phyloP scores from a whole-genome alignment of 35 echinoderm and acorn worm genomes.

The Patiria miniata region DNA sequence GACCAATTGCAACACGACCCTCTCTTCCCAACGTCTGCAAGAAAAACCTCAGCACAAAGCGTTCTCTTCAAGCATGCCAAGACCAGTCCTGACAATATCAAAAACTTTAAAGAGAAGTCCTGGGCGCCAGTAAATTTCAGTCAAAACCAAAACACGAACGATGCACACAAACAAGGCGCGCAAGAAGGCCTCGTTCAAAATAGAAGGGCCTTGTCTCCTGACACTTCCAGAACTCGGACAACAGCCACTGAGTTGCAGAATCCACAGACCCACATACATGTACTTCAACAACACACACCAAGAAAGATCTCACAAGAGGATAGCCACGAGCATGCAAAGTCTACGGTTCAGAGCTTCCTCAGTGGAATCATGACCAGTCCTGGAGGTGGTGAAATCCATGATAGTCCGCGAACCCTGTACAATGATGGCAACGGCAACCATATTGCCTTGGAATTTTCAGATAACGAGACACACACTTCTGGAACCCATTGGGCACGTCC shows the following conservation, averaged over 20 bases:
- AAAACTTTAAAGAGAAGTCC: constrained; percentile 2
- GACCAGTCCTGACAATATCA: not conserved
- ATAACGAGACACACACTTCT: not conserved
- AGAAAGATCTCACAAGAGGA: not conserved
- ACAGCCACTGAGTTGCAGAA: not conserved
- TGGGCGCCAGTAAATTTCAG: not conserved
- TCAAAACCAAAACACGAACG: not conserved
- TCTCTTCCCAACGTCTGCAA: not conserved
- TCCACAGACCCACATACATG: not conserved
- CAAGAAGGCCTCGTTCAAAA: not conserved
- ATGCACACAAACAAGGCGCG: not conserved
- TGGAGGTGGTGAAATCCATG: too few species aligned
- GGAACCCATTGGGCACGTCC: not conserved
- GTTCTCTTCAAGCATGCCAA: not conserved
- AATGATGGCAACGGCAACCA: constrained; percentile 2
- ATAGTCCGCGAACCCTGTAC: too few species aligned
- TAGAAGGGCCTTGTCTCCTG: too few species aligned
- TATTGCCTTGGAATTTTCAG: not conserved
- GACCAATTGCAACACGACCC: not conserved
- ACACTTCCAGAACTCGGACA: too few species aligned
- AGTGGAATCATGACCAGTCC: constrained; percentile 4
- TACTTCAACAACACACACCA: not conserved
- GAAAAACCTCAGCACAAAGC: not conserved
- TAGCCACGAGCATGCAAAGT: not conserved
- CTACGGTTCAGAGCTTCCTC: not conserved